A percentile compares a stretch with the other conserved stretches of the same genome.
Evolutionary conservation across 2,888 invertebrate species (phyloP).

Genomic region (Heliothis peltigera): DNA sequence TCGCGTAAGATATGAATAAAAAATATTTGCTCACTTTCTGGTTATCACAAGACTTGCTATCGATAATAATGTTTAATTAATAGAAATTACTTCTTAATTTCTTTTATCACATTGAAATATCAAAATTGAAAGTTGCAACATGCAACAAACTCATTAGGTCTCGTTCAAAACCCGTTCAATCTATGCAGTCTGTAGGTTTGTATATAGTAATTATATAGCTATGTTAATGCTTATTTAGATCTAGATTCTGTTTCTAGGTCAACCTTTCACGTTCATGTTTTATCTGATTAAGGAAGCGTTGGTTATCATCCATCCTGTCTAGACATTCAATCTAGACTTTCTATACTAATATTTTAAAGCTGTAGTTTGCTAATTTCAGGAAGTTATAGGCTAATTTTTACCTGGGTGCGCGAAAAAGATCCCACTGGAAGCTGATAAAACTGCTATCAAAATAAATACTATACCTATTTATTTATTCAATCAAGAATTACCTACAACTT

Average conservation of each 20-base stretch:
- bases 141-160: conserved; percentile 14
- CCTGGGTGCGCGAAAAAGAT: too few relatives aligned
- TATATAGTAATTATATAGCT: conserved; percentile 1
- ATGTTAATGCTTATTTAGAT: conserved; percentile 26
- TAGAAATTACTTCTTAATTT: conserved; percentile 6
- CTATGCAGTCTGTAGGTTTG: conserved; percentile 10
- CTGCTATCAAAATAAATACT: too few relatives aligned
- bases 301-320: not conserved
- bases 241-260: conserved; percentile 50
- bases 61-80: too few relatives aligned
- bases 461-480: not conserved
- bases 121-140: conserved; percentile 30
- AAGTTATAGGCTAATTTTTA: too few relatives aligned
- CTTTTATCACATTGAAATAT: conserved; percentile 4
- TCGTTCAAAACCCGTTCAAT: conserved; percentile 37
- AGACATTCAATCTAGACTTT: not conserved
- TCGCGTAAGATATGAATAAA: too few relatives aligned
- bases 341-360: too few relatives aligned
- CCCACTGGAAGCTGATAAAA: too few relatives aligned
- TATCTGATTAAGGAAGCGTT: conserved; percentile 30
- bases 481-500: too few relatives aligned
- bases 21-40: too few relatives aligned
- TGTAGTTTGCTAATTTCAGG: too few relatives aligned
- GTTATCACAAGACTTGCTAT: too few relatives aligned
- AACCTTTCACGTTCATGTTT: conserved; percentile 15